phyloP scores from a whole-genome alignment of 2,113 vertebrate genomes.

The Phaethornis superciliosus region DNA sequence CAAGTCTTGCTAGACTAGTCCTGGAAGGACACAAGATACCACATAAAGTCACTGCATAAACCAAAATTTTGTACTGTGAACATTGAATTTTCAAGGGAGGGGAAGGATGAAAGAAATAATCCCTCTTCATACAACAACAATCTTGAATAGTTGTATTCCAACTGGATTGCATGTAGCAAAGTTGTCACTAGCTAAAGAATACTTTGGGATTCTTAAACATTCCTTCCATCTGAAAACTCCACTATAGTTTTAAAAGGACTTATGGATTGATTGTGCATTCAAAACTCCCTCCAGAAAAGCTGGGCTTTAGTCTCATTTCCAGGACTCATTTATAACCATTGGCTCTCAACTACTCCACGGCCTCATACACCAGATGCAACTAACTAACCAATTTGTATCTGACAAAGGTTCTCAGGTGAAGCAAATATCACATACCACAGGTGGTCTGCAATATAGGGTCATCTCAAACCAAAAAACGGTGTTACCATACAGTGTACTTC shows the following conservation, averaged over 20 bases:
- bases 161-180: neutral
- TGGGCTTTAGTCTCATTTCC: neutral
- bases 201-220: neutral
- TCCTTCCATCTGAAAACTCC: neutral
- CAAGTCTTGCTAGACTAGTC: neutral
- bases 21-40: neutral
- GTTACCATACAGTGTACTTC: neutral
- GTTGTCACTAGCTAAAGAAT: neutral
- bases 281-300: neutral
- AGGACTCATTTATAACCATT: neutral
- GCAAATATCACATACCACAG: fast-evolving
- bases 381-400: neutral
- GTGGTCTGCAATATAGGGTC: neutral
- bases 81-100: neutral
- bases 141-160: neutral
- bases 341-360: neutral
- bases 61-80: neutral
- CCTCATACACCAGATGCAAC: neutral
- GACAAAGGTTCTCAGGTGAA: neutral
- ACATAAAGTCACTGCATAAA: neutral
- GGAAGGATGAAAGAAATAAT: neutral
- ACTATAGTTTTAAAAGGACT: neutral
- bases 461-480: neutral
- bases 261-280: fast-evolving
- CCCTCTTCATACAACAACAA: neutral